A percentile compares a stretch with the other conserved stretches of the same genome.
Evolutionary conservation across 2,797 vertebrate species (phyloP).

Genomic region (Cryptoprocta ferox): DNA sequence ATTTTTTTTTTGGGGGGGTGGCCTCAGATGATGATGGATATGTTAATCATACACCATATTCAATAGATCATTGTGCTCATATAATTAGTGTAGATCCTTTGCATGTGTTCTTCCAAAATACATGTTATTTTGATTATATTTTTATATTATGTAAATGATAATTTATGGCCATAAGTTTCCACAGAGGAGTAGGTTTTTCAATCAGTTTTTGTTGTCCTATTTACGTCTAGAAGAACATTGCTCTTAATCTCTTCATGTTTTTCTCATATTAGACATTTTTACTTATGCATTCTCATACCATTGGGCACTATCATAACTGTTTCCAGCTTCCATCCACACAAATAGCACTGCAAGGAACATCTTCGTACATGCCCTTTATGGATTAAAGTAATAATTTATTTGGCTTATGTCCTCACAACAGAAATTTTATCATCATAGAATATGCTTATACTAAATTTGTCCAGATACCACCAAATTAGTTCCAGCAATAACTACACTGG

Average conservation of each 20-base stretch:
- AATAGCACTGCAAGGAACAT: not conserved
- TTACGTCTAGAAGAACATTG: not conserved
- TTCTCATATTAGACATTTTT: not conserved
- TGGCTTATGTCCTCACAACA: not conserved
- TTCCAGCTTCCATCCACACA: not conserved
- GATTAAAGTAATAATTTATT: not conserved
- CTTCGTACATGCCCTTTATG: not conserved
- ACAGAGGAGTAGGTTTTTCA: not conserved
- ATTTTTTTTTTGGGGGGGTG: not conserved
- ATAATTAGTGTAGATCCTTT: not conserved
- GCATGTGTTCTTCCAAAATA: not conserved
- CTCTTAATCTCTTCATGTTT: not conserved
- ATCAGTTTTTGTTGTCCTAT: not conserved
- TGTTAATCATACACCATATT: not conserved
- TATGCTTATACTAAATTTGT: not conserved
- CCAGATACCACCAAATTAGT: not conserved
- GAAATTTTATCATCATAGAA: slow-evolving; percentile 35
- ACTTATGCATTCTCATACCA: not conserved
- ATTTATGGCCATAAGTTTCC: not conserved
- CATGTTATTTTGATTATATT: not conserved
- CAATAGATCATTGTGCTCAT: not conserved
- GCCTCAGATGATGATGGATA: not conserved
- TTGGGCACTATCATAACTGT: not conserved
- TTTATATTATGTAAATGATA: not conserved
- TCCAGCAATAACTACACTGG: not conserved